Evolutionary conservation across 2,113 vertebrate genomes (phyloP).

Genomic region (Hippocampus guttulatus): DNA sequence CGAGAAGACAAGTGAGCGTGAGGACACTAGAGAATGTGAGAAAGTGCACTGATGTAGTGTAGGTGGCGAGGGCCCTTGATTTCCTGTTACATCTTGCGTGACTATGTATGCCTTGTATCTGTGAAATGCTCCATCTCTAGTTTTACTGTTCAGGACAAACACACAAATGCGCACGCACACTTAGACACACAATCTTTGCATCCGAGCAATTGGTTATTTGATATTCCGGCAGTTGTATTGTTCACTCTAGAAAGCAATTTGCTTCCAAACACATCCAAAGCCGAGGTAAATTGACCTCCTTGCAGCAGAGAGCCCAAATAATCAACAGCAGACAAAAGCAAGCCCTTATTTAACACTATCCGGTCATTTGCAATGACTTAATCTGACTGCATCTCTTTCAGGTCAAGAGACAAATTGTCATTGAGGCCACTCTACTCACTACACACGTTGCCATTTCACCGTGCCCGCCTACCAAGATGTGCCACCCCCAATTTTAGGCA

Average conservation of each 20-base stretch:
- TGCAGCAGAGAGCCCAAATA: not conserved
- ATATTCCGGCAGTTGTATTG: constrained; percentile 12
- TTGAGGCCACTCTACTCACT: not conserved
- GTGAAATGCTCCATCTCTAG: constrained; percentile 21
- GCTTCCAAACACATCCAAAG: not conserved
- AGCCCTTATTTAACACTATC: not conserved
- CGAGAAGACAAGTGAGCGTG: constrained; percentile 13
- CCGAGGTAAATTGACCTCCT: not conserved
- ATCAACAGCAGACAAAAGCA: constrained; percentile 13
- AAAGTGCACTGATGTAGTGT: constrained; percentile 47
- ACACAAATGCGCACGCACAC: constrained; percentile 16
- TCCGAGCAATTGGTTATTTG: constrained; percentile 14
- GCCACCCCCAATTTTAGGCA: no score
- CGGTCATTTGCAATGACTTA: not conserved
- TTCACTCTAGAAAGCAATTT: constrained; percentile 11
- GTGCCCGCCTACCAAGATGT: no score
- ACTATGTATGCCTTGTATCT: constrained; percentile 37
- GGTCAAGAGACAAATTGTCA: not conserved
- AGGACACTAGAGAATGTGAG: constrained; percentile 31
- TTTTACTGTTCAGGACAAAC: constrained; percentile 15
- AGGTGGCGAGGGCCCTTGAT: constrained; percentile 58
- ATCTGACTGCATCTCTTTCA: not conserved
- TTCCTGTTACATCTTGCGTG: constrained; percentile 51
- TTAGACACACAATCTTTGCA: constrained; percentile 21
- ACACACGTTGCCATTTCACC: no score